Conservation (phyloP, 2,797 vertebrate species). For the Phataginus tetradactyla region DNA sequence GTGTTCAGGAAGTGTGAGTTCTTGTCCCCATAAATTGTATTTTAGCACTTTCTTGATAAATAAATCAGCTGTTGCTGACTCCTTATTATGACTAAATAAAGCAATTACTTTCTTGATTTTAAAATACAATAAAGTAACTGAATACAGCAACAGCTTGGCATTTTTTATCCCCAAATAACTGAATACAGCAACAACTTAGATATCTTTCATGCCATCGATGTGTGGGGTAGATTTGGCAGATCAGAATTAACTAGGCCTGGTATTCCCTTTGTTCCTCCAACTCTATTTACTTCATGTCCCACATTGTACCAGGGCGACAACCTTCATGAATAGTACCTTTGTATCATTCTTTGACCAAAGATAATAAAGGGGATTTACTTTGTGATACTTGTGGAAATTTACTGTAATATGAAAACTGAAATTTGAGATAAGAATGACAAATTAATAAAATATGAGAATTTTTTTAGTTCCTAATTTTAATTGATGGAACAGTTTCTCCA, state of each 20-base stretch:
- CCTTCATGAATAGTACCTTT: neutral
- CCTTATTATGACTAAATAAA: slow-evolving; percentile 35
- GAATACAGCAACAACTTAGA: neutral
- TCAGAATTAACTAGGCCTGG: neutral
- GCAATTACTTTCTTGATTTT: slow-evolving; percentile 36
- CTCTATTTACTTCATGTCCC: neutral
- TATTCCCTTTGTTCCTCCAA: neutral
- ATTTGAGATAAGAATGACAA: slow-evolving; percentile 48
- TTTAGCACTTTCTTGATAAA: slow-evolving; percentile 47
- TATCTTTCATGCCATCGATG: neutral
- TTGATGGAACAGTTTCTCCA: neutral
- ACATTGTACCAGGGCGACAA: neutral
- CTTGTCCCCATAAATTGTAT: neutral
- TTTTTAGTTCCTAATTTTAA: slow-evolving; percentile 22
- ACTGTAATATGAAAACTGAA: slow-evolving; percentile 7
- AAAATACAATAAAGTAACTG: slow-evolving; percentile 45
- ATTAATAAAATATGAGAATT: neutral
- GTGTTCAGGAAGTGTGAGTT: neutral
- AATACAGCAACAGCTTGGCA: neutral
- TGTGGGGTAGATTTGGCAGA: neutral
- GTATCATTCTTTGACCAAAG: slow-evolving; percentile 35
- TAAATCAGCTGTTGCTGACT: neutral
- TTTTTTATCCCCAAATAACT: neutral
- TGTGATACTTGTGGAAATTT: slow-evolving; percentile 43
- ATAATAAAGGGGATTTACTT: neutral